Evolutionary conservation across 2,888 invertebrate species (phyloP), one percentile per base, ranked within the genome.

Genomic region (Oasisia sp.): DNA sequence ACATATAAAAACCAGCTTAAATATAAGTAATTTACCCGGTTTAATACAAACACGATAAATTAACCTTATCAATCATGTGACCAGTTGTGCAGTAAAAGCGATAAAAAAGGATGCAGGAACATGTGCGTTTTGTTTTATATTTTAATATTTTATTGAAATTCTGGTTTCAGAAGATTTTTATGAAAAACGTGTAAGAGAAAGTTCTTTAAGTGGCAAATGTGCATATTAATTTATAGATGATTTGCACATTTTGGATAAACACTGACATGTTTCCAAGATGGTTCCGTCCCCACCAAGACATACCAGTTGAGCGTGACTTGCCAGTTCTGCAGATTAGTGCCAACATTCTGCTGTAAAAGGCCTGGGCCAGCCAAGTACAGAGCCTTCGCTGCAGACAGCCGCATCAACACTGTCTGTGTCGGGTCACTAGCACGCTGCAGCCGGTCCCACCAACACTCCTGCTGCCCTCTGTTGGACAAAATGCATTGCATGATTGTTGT

Each of bases 401-500:
- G 74, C n/a, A n/a, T 74, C 74, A 74, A 74, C 74, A 74, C 74
- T 74, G 74, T 74, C 74, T 74, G 27, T 74, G 74, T 74, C n/a
- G 74, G 74, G 27, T n/a, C n/a, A n/a, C 74, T 74, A 27, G 74
- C 74, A 5, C 74, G 74, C n/a, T 74, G 74, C 74, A 74, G 74
- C 74, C 27, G 74, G 2, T 19, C 74, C 74, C 74, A 74, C 74
- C 74, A 74, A 74, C 27, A 74, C 74, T 74, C 74, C 74, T 74
- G 74, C 74, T 74, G 74, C 74, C 1, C 74, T 74, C 74, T 74
- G 74, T 3, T 50, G n/a, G 74, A 74, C 27, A 74, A 19, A 74
- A 74, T 74, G 74, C 74, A 74, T 27, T 8, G 1, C 74, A 74
- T 27, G 27, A 74, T n/a, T 74, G 74, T 56, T 56, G 56, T 56